A percentile compares a stretch with the other conserved stretches of the same genome.
These are phyloP conservation scores for Cololabis saira DNA, from an alignment of 2,113 vertebrate genomes.

Conservation along the genomic window DNA sequence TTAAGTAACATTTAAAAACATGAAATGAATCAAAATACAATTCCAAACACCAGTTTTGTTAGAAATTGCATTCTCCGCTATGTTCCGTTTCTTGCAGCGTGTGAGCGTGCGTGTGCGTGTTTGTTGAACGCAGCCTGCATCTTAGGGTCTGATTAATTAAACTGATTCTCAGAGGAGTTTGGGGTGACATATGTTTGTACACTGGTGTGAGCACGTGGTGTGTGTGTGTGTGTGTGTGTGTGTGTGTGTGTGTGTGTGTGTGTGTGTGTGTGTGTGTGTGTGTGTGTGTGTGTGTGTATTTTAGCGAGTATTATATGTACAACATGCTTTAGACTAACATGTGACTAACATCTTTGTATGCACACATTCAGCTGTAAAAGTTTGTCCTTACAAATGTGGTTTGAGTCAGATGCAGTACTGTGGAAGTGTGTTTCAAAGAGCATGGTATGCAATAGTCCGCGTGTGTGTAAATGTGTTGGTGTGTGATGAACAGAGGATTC, in stretches of 20 bases:
- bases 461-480: constrained; percentile 48
- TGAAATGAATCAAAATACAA: background rate
- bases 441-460: constrained; percentile 20
- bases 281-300: background rate
- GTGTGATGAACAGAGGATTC: constrained; percentile 68
- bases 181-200: constrained; percentile 75
- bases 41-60: constrained; percentile 8
- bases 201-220: constrained; percentile 62
- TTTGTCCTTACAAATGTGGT: constrained; percentile 24
- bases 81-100: constrained; percentile 41
- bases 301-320: constrained; percentile 19
- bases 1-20: constrained; percentile 6
- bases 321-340: constrained; percentile 8
- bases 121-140: constrained; percentile 60
- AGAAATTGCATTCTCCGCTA: constrained; percentile 25
- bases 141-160: constrained; percentile 77
- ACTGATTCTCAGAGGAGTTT: constrained; percentile 67
- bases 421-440: constrained; percentile 12
- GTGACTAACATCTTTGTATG: constrained; percentile 18
- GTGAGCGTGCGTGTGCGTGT: constrained; percentile 40
- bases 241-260: constrained; percentile 48
- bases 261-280: constrained; percentile 51
- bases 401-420: constrained; percentile 20
- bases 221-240: constrained; percentile 28
- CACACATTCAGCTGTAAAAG: constrained; percentile 20